Conservation (phyloP, 23 tunicate species). For the Styela clava region DNA sequence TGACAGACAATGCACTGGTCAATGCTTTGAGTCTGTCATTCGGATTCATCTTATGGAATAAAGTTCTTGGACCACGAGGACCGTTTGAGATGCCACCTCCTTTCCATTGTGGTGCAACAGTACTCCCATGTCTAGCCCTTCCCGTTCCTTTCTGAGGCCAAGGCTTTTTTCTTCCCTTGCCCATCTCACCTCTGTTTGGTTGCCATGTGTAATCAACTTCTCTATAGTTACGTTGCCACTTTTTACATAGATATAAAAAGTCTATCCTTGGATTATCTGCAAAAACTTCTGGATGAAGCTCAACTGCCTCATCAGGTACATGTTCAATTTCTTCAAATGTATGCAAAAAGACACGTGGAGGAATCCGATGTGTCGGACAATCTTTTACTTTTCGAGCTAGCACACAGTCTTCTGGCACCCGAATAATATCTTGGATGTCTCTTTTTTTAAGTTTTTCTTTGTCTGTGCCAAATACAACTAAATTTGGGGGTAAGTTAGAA, state of each 20-base stretch:
- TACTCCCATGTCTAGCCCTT: slow-evolving; percentile 62
- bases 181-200: slow-evolving; percentile 74
- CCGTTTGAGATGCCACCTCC: slow-evolving; percentile 84
- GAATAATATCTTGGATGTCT: background rate
- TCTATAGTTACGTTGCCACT: slow-evolving; percentile 72
- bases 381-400: slow-evolving; percentile 11
- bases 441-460: background rate
- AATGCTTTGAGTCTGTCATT: slow-evolving; percentile 38
- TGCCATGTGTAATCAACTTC: slow-evolving; percentile 82
- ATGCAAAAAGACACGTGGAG: slow-evolving; percentile 53
- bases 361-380: background rate
- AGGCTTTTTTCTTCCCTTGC: slow-evolving; percentile 71
- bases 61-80: slow-evolving; percentile 80
- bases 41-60: slow-evolving; percentile 41
- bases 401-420: background rate
- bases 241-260: slow-evolving; percentile 54
- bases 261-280: slow-evolving; percentile 81
- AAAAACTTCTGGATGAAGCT: slow-evolving; percentile 64
- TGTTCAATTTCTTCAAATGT: slow-evolving; percentile 8
- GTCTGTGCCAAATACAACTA: slow-evolving; percentile 2
- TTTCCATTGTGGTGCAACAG: slow-evolving; percentile 60
- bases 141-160: slow-evolving; percentile 93
- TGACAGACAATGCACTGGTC: slow-evolving; percentile 60
- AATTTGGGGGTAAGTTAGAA: background rate
- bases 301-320: slow-evolving; percentile 20